Conservation (phyloP, 2,113 vertebrate genomes). For the Neodon shergylaensis region DNA sequence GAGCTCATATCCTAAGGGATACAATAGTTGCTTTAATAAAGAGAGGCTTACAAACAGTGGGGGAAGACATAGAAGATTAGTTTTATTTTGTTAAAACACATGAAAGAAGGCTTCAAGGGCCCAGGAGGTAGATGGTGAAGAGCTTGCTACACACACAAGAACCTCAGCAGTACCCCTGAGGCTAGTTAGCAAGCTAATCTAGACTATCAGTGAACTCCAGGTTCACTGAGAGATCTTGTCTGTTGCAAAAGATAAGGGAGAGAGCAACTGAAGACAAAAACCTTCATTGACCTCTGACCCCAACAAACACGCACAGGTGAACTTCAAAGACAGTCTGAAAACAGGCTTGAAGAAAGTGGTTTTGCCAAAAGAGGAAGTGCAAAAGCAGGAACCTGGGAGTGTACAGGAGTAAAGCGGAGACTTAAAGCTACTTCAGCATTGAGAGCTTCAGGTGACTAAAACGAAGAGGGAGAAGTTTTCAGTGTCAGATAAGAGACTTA, state of each 20-base stretch:
- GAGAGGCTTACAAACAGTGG: neutral
- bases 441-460: neutral
- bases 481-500: neutral
- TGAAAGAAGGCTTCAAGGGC: neutral
- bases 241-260: neutral
- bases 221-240: neutral
- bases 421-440: neutral
- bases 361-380: neutral
- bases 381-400: neutral
- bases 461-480: neutral
- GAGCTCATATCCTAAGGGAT: neutral
- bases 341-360: neutral
- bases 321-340: neutral
- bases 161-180: neutral
- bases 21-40: neutral
- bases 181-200: neutral
- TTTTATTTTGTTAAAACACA: neutral
- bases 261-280: neutral
- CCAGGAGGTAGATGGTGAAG: neutral
- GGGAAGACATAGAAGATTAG: neutral
- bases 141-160: neutral
- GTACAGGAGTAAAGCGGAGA: neutral
- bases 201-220: neutral
- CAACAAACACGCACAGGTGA: neutral
- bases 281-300: neutral